Evolutionary conservation across 2,113 vertebrate species (phyloP), one percentile per base, ranked within the genome.

Genomic region (Patagioenas fasciata): DNA sequence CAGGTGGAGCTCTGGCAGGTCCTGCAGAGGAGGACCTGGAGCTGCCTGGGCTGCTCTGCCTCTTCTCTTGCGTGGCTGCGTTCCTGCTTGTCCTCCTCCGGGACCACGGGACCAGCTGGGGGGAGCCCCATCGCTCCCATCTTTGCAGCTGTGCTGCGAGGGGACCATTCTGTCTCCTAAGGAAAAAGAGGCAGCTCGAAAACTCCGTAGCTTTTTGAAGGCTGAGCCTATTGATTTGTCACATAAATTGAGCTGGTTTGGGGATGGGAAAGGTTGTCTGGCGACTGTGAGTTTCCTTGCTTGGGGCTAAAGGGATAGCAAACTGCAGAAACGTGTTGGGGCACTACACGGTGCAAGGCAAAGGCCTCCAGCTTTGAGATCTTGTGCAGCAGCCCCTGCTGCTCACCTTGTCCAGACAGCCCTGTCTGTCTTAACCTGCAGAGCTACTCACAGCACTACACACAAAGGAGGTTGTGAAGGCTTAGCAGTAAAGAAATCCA

Each of bases 261-360:
- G 87, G 88, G 70, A 38, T 88, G 86, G 62, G 69, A 85, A 93
- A 91, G 51, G 57, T 92, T 94, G 80, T 95, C 57, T 93, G 67
- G 80, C 69, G 95, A 79, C 80, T 88, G 69, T n/a, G 66, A 69
- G 86, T 89, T 95, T 88, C 80, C 57, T 93, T 90, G 90, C 85
- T 95, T 65, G 87, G 64, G 83, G 95, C 82, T 80, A 75, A 86
- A 75, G 38, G 85, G 48, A 69, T 86, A 85, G 51, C 38, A 69
- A 66, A 69, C 89, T 85, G 81, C 91, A 95, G 87, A 61, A 91
- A 85, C 54, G 0, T 94, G 93, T 95, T 94, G 74, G 89, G 85
- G 78, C 81, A 85, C 81, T 73, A n/a, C 74, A 19, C 25, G 24
- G 31, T 6, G 12, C 72, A 78, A 78, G 80, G 82, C 48, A 60